These are phyloP conservation scores for Rhea americana DNA, from an alignment of 2,113 vertebrate species.

Conservation along the genomic window DNA sequence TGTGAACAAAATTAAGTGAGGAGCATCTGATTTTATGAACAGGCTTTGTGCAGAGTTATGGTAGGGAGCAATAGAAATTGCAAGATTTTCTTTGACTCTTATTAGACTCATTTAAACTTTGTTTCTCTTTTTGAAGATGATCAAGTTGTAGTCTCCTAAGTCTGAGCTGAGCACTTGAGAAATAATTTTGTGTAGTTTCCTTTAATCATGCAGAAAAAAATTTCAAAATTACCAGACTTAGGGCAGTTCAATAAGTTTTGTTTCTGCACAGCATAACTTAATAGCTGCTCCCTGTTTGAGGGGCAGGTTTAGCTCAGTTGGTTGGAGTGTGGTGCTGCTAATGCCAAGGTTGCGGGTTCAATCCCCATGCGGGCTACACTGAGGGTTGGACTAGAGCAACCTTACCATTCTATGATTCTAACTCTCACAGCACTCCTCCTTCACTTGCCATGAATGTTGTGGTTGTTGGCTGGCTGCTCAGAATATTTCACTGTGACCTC, in stretches of 20 bases:
- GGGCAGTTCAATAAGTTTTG: neutral
- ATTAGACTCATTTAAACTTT: neutral
- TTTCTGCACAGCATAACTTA: neutral
- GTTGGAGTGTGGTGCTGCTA: no score
- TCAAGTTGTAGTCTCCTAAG: neutral
- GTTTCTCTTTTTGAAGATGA: neutral
- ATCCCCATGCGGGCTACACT: no score
- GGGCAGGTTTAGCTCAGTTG: no score
- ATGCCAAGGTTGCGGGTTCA: no score
- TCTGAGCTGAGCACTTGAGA: neutral
- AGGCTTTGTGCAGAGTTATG: neutral
- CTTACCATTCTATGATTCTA: neutral
- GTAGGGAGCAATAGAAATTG: neutral
- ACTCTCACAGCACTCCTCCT: neutral
- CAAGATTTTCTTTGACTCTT: neutral
- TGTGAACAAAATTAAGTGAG: neutral
- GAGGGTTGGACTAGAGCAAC: no score
- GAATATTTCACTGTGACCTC: neutral
- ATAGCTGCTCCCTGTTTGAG: neutral
- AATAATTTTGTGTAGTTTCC: neutral
- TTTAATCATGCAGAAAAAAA: neutral
- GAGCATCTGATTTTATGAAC: neutral
- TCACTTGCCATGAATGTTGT: neutral
- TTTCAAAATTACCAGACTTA: neutral
- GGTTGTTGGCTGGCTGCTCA: constrained; percentile 21